Evolutionary conservation across 2,888 invertebrate genomes (phyloP).

Genomic region (Rosalia funebris): DNA sequence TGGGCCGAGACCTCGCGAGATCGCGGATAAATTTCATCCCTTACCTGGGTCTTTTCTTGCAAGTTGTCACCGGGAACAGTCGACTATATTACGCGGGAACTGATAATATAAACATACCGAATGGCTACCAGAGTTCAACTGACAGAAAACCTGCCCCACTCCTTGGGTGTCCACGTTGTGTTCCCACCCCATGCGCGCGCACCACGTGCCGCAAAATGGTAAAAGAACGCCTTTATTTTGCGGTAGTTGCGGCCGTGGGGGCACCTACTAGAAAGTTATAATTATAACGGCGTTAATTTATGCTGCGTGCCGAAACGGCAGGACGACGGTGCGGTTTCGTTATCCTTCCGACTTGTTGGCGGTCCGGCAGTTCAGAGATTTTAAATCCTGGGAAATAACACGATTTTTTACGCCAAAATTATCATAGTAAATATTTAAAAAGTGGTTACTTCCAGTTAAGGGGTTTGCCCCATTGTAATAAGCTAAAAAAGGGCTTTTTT

Average conservation of each 20-base stretch:
- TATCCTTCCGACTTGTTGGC: no score
- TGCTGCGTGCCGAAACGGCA: no score
- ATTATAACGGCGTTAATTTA: conserved; percentile 26
- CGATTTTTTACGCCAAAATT: no score
- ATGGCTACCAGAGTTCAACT: conserved; percentile 55
- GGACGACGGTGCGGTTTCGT: no score
- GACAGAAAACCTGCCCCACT: conserved; percentile 54
- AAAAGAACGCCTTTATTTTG: conserved; percentile 45
- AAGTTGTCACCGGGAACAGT: conserved; percentile 25
- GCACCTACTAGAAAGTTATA: conserved; percentile 39
- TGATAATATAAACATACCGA: conserved; percentile 45
- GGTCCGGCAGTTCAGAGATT: no score
- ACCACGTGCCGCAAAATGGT: conserved; percentile 56
- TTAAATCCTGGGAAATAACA: no score
- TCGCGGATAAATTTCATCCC: no score
- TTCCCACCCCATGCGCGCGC: conserved; percentile 59
- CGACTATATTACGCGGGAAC: conserved; percentile 38
- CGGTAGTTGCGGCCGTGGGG: conserved; percentile 40
- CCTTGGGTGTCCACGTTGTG: conserved; percentile 54
- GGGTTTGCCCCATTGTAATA: no score
- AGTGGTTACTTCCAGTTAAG: no score
- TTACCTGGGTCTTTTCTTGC: conserved; percentile 19
- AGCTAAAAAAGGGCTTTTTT: no score
- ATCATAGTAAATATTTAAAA: no score
- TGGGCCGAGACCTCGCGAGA: no score